A percentile compares a stretch with the other conserved stretches of the same genome.
These are phyloP conservation scores for Panagrolaimus sp. DNA, from an alignment of 1,140 invertebrate species.

Conservation along the genomic window DNA sequence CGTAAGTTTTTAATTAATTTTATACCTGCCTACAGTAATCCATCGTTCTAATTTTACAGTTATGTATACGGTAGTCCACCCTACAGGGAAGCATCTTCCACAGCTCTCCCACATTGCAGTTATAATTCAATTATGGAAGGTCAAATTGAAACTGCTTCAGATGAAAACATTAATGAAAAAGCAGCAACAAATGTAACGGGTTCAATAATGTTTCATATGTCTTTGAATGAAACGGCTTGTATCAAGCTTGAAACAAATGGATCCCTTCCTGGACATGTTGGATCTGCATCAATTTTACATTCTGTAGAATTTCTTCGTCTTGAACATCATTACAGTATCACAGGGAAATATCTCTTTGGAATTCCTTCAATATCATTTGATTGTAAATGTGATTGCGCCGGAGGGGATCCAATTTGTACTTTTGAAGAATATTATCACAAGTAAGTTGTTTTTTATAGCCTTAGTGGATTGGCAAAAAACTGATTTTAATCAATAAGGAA, in stretches of 20 bases:
- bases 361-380: slow-evolving; percentile 38
- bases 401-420: slow-evolving; percentile 45
- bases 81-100: too few relatives aligned
- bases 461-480: too few relatives aligned
- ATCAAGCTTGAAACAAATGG: slow-evolving; percentile 7
- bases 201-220: slow-evolving; percentile 4
- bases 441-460: slow-evolving; percentile 4
- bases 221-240: slow-evolving; percentile 3
- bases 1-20: too few relatives aligned
- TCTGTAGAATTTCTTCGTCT: slow-evolving; percentile 45
- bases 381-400: slow-evolving; percentile 54
- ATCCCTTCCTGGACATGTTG: neutral
- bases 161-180: neutral
- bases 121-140: slow-evolving; percentile 6
- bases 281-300: slow-evolving; percentile 39
- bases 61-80: too few relatives aligned
- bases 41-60: too few relatives aligned
- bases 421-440: slow-evolving; percentile 49
- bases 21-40: too few relatives aligned
- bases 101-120: neutral
- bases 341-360: slow-evolving; percentile 44
- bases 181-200: neutral
- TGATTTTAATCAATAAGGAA: too few relatives aligned
- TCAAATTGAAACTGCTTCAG: neutral
- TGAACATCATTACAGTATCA: slow-evolving; percentile 52